A percentile compares a stretch with the other conserved stretches of the same genome.
These are phyloP conservation scores for Lycorma delicatula DNA, from an alignment of 1,140 invertebrate genomes.

Conservation along the genomic window DNA sequence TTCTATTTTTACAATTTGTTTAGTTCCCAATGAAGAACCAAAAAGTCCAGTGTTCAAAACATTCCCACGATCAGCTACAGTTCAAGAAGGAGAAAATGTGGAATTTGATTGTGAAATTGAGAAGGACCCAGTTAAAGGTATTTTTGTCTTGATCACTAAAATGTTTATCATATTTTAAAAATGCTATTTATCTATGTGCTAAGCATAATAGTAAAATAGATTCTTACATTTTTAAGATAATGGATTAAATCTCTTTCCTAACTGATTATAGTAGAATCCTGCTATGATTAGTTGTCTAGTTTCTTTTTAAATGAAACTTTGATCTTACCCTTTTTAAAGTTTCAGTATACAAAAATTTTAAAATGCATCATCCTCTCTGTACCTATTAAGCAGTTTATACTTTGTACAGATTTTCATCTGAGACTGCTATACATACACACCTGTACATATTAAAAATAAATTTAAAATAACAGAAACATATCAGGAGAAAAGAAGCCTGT, in stretches of 20 bases:
- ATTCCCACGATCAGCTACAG: slow-evolving; percentile 83
- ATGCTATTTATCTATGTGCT: neutral
- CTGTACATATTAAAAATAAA: too few species aligned
- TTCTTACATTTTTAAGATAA: neutral
- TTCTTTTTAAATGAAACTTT: neutral
- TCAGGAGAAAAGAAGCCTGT: too few species aligned
- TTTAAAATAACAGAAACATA: too few species aligned
- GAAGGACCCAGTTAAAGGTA: slow-evolving; percentile 55
- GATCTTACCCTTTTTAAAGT: too few species aligned
- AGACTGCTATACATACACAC: too few species aligned
- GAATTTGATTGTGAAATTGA: slow-evolving; percentile 74
- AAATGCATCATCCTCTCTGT: too few species aligned
- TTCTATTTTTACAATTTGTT: slow-evolving; percentile 36
- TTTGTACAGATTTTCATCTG: too few species aligned
- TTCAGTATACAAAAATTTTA: too few species aligned
- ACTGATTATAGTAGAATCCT: neutral
- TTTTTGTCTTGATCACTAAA: too few species aligned
- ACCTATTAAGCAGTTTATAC: too few species aligned
- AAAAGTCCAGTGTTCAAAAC: slow-evolving; percentile 74
- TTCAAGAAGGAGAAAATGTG: slow-evolving; percentile 69
- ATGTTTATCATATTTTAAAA: too few species aligned
- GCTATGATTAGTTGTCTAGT: neutral
- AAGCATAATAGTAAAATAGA: neutral
- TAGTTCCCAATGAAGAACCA: slow-evolving; percentile 79
- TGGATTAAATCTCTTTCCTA: neutral